These are phyloP conservation scores for Andricus quercusramuli DNA, from an alignment of 2,888 invertebrate species.

Conservation along the genomic window DNA sequence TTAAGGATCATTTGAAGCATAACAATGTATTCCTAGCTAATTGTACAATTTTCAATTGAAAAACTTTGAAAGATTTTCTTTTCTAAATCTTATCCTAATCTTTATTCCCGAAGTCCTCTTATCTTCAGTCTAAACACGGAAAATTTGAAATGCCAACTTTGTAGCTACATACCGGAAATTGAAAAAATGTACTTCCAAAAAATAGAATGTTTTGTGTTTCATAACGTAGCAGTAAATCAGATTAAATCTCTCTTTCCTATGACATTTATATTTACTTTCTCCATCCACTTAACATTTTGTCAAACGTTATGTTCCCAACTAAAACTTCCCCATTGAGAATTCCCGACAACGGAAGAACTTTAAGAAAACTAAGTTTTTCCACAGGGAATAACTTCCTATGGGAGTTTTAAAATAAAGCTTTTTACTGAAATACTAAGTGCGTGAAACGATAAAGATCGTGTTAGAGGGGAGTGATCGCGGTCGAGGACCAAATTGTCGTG, in stretches of 20 bases:
- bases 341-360: neutral
- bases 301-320: neutral
- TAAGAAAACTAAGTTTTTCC: neutral
- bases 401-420: constrained; percentile 19
- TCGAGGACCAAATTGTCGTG: constrained; percentile 13
- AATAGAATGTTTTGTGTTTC: neutral
- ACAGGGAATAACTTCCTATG: neutral
- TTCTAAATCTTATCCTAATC: no score
- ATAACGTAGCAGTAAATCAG: neutral
- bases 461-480: constrained; percentile 20
- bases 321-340: constrained; percentile 5
- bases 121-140: no score
- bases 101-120: no score
- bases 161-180: neutral
- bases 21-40: no score
- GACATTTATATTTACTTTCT: constrained; percentile 8
- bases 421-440: neutral
- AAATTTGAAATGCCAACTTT: no score
- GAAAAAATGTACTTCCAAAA: neutral
- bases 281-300: constrained; percentile 17
- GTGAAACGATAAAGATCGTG: constrained; percentile 22
- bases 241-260: neutral
- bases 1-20: no score
- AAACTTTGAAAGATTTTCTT: no score
- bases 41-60: no score